Evolutionary conservation across 2,888 invertebrate species (phyloP), one percentile per base, ranked within the genome.

Genomic region (Idaea dimidiata): DNA sequence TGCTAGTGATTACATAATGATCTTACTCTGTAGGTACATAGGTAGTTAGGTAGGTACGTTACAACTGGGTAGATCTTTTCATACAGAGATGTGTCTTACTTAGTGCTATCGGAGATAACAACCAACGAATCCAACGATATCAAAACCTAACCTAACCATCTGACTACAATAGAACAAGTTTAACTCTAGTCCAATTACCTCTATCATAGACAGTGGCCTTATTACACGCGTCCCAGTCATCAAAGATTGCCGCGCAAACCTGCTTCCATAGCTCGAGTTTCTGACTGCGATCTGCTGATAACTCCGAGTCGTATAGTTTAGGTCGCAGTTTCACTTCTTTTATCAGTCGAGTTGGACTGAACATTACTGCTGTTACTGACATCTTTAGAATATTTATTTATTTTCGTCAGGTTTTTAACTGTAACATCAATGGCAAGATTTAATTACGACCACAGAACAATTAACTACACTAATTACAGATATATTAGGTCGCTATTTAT

Each of bases 241-340:
- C 69, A 69, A 82, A 91, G 57, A 92, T 72, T 14, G 80, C 86
- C 0, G 86, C 86, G 31, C 91, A 91, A 31, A 92, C 80, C 67
- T 91, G 86, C 73, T 91, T 90, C 91, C 91, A 92, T 61, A 88
- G 70, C 60, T 77, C 76, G 62, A 91, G 75, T 67, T 86, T 86
- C 66, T 92, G 93, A 69, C 89, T 84, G 58, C 94, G 82, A 78
- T 93, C 88, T 62, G 93, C 80, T 68, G 94, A 89, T 77, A 90
- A 84, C 68, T 84, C 91, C 74, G 79, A 59, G 58, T 78, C 80
- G 74, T 88, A 91, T 65, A 91, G 69, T 0, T 81, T 84, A 0
- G 88, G 90, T 60, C 93, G 87, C 71, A 87, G 88, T 73, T 91
- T 91, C 54, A 91, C 82, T 75, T 89, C 92, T 62, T 86, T 87